Evolutionary conservation across 2,113 vertebrate species (phyloP).

Genomic region (Agapornis roseicollis): DNA sequence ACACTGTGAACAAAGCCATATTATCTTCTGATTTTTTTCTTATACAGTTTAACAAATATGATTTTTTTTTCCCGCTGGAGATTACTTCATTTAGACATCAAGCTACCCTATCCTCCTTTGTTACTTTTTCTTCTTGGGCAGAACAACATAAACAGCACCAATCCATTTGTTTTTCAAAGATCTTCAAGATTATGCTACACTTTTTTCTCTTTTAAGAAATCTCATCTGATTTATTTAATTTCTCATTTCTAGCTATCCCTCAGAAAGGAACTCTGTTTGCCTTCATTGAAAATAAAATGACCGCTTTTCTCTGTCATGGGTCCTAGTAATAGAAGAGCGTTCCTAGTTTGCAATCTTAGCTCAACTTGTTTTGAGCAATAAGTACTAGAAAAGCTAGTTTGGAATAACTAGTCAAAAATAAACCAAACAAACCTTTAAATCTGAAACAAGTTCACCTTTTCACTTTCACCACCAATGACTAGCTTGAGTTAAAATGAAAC

Average conservation of each 20-base stretch:
- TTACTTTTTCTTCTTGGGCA: neutral
- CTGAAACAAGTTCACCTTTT: neutral
- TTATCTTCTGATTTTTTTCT: slow-evolving; percentile 77
- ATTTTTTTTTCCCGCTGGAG: slow-evolving; percentile 49
- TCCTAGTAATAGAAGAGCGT: neutral
- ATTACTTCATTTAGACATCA: slow-evolving; percentile 79
- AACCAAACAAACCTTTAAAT: neutral
- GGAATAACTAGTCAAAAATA: neutral
- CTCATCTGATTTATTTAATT: slow-evolving; percentile 43
- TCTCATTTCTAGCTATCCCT: neutral
- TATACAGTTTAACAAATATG: slow-evolving; percentile 76
- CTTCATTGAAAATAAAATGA: neutral
- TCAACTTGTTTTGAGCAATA: neutral
- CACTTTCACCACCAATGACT: neutral
- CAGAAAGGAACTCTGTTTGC: neutral
- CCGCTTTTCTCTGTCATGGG: neutral
- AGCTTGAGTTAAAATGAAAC: neutral
- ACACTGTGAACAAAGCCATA: slow-evolving; percentile 78
- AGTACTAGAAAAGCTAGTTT: neutral
- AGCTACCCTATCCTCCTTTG: slow-evolving; percentile 12
- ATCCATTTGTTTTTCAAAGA: slow-evolving; percentile 24
- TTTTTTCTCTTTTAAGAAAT: neutral
- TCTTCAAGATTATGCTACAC: slow-evolving; percentile 25
- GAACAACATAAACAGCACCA: slow-evolving; percentile 45
- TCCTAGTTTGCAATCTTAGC: neutral